These are phyloP conservation scores for Phrynocephalus vlangalii DNA, from an alignment of 2,797 vertebrate genomes.

Conservation along the genomic window DNA sequence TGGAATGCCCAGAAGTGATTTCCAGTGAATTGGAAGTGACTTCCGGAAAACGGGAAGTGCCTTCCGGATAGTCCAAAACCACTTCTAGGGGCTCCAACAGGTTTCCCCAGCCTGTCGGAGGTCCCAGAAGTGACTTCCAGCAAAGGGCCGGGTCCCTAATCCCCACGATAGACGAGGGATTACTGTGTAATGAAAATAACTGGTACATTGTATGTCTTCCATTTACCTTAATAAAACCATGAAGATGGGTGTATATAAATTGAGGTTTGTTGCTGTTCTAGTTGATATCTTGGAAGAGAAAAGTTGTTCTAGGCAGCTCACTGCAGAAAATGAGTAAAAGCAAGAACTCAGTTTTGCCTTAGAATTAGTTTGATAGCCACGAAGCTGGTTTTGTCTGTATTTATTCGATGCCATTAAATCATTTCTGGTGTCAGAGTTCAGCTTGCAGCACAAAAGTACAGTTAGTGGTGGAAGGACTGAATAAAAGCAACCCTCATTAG, in stretches of 20 bases:
- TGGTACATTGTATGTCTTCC: neutral
- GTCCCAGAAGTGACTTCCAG: too few relatives aligned
- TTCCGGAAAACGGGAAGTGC: too few relatives aligned
- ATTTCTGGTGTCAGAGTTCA: neutral
- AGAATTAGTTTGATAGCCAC: conserved; percentile 15
- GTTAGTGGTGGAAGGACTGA: neutral
- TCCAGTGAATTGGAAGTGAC: too few relatives aligned
- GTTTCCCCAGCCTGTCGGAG: too few relatives aligned
- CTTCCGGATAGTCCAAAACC: too few relatives aligned
- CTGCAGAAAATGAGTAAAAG: neutral
- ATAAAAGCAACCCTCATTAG: neutral
- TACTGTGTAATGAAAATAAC: neutral
- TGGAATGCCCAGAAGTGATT: too few relatives aligned
- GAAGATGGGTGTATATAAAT: neutral
- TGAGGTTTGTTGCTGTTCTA: neutral
- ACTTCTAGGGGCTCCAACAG: too few relatives aligned
- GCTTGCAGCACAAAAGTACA: conserved; percentile 1
- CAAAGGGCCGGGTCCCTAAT: too few relatives aligned
- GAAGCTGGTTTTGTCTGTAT: conserved; percentile 4
- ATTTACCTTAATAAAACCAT: neutral
- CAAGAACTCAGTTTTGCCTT: neutral
- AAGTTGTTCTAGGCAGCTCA: neutral
- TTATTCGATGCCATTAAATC: conserved; percentile 6
- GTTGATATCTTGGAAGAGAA: neutral
- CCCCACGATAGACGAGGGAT: neutral